Base-by-base conservation (phyloP, 37 sponge, comb jelly and placozoan species). In the Cladorhizidae sp. region DNA sequence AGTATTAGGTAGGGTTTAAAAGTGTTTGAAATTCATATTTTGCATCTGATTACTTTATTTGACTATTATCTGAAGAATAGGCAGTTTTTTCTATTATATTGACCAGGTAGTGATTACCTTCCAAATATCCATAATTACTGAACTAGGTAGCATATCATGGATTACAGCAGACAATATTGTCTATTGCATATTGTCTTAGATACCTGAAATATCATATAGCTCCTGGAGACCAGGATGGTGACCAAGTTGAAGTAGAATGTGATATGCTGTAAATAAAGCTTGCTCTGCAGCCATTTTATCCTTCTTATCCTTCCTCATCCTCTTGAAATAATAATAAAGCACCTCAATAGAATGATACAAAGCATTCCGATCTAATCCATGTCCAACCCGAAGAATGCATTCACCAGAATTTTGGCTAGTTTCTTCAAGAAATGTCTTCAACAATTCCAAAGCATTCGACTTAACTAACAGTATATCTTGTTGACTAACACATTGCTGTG, bases 231-330 rank as follows among this genome's bases (percentile, higher is more conserved):
- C 69, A 18, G 32, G 49, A 72, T 54, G 78, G n/a, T 73, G 74
- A 15, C 29, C 51, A 17, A 86, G 65, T 43, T 70, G 65, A 26
- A 55, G 29, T 25, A 80, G 20, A 6, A 80, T 54, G 38, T 87
- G 87, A 43, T 75, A 87, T 1, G 70, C 33, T 51, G 23, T 74
- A 61, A 87, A 74, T 50, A 75, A 31, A 28, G 76, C 87, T 80
- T 80, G 79, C 40, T 80, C 68, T 41, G 72, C 70, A 40, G 78
- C 68, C 61, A 79, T 75, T 61, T 79, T 74, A 61, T n/a, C 9
- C 5, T 12, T 12, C 49, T 45, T 9, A 45, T 45, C 5, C 49
- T 45, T 45, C 9, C 9, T 45, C 9, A 5, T 9, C 49, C 49
- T 45, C 9, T 45, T 14, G 3, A 58, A 9, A 58, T 5, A 25